Percentiles rank a stretch among this genome's conserved stretches.
phyloP scores from a whole-genome alignment of 2,113 vertebrate genomes.

The Thryonomys swinderianus region DNA sequence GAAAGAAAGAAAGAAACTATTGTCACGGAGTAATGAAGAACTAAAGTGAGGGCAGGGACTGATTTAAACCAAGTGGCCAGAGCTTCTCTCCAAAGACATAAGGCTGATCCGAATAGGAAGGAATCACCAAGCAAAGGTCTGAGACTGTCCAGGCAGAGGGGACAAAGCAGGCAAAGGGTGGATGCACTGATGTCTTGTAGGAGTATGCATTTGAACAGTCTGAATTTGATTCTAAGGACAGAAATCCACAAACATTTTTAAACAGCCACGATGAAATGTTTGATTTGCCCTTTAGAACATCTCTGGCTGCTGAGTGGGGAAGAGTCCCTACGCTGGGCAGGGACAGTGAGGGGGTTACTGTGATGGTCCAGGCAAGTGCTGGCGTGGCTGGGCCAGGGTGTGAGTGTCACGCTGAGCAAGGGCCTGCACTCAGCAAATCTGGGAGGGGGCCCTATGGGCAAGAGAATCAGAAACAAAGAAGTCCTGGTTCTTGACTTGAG shows the following conservation, averaged over 20 bases:
- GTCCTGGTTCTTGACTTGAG: not conserved
- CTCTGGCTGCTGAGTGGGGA: not conserved
- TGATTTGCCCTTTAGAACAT: not conserved
- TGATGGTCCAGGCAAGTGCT: fast-evolving
- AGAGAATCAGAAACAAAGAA: not conserved
- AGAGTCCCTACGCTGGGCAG: not conserved
- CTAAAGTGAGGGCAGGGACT: not conserved
- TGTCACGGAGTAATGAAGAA: not conserved
- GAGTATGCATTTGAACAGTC: not conserved
- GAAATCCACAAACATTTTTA: not conserved
- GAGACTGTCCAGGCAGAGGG: not conserved
- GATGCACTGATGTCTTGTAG: not conserved
- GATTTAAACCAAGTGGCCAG: not conserved
- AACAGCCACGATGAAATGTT: not conserved
- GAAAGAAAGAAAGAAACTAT: not conserved
- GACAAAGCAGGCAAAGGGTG: not conserved
- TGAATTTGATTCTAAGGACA: not conserved
- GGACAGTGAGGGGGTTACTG: not conserved
- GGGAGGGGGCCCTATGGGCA: not conserved
- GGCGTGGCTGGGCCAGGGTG: not conserved
- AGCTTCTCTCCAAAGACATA: not conserved
- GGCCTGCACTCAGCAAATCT: fast-evolving
- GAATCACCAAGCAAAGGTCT: not conserved
- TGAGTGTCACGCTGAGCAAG: not conserved
- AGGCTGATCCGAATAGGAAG: not conserved